Evolutionary conservation across 1,140 invertebrate species (phyloP), one percentile per base, ranked within the genome.

Genomic region (Phymorhynchus buccinoides): DNA sequence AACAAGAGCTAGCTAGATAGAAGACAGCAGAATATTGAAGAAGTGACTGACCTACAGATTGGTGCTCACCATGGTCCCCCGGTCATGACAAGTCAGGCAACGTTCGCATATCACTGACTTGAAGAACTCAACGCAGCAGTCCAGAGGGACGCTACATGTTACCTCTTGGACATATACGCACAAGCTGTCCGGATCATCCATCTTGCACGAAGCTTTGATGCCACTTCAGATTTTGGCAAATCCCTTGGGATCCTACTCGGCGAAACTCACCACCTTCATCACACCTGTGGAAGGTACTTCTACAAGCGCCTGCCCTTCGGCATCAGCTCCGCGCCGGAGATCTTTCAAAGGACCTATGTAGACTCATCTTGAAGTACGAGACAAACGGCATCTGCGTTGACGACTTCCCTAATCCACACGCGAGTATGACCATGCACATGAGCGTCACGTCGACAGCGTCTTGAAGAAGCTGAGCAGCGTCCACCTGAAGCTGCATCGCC

Each of bases 201-300:
- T 85, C 32, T 85, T 68, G 62, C 68, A 3, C 62, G 81, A 85
- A 32, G n/a, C n/a, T 37, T 80, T 1, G 78, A 80, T 68, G 84
- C 84, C 18, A 80, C 37, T 14, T 98, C 97, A 62, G 91, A 94
- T 97, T 92, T 89, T 93, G 97, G 96, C 96, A 97, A 86, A 97
- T 96, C 93, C 97, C 96, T 90, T 98, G 97, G 66, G 96, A 95
- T 91, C 97, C 97, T 93, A 97, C 75, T 95, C 95, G 35, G 97
- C 92, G 0, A 96, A 94, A 16, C 97, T 95, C 68, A 98, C 93
- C 91, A 96, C 94, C 0, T 95, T 94, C 79, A 97, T 92, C 18
- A 96, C 66, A 84, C 86, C 44, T 87, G 86, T 62, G 89, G 88
- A 3, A 73, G 85, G n/a, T 88, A 68, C 78, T 52, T 84, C 42